Evolutionary conservation across 2,113 vertebrate genomes (phyloP).

Genomic region (Anguilla rostrata): DNA sequence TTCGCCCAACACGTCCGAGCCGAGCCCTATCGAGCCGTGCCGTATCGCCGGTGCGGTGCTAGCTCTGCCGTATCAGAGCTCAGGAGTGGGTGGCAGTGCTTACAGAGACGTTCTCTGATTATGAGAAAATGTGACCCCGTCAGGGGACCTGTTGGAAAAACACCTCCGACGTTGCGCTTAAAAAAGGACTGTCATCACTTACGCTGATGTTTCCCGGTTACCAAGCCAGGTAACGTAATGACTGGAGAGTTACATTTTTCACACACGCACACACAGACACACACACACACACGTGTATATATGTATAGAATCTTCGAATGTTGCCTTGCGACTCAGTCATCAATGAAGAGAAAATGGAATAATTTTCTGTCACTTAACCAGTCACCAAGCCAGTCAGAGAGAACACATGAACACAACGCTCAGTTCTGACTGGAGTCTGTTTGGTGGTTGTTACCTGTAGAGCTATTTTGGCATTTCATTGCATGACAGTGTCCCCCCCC

Average conservation of each 20-base stretch:
- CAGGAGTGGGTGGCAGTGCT: constrained; percentile 3
- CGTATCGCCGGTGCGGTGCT: no score
- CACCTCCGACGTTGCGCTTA: not conserved
- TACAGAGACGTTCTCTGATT: not conserved
- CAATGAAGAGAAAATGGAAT: not conserved
- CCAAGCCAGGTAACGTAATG: not conserved
- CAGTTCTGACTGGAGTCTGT: not conserved
- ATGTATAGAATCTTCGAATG: no score
- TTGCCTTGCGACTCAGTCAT: not conserved
- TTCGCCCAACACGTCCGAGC: not conserved
- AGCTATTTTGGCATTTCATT: not conserved
- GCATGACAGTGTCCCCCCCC: not conserved
- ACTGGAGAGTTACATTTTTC: not conserved
- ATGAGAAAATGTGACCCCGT: not conserved
- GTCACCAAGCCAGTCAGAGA: not conserved
- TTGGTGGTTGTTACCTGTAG: not conserved
- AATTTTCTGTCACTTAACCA: not conserved
- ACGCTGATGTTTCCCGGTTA: not conserved
- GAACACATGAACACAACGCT: not conserved
- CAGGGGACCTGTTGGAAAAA: not conserved
- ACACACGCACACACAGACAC: no score
- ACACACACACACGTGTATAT: no score
- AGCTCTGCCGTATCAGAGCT: not conserved
- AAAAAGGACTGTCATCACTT: not conserved
- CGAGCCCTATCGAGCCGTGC: no score